phyloP scores from a whole-genome alignment of 2,888 invertebrate genomes.

The Cantharis rustica region DNA sequence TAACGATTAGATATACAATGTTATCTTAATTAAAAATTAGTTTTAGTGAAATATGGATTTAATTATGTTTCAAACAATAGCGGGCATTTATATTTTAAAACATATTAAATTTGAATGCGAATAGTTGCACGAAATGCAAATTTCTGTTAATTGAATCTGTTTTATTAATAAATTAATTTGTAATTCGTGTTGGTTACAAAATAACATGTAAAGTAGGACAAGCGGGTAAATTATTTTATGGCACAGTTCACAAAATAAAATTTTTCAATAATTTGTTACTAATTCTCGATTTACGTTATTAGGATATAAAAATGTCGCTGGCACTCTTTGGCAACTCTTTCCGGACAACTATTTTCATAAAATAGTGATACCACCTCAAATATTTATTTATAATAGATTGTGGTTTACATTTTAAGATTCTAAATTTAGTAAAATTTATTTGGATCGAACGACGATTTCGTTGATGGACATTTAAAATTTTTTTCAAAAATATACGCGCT shows the following conservation, averaged over 20 bases:
- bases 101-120: background rate
- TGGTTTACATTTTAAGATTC: slow-evolving; percentile 16
- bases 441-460: slow-evolving; percentile 4
- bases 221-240: background rate
- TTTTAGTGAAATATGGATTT: background rate
- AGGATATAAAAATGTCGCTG: background rate
- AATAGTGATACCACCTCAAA: slow-evolving; percentile 12
- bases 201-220: background rate
- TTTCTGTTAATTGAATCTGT: background rate
- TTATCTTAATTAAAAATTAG: slow-evolving; percentile 2
- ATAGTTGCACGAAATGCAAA: background rate
- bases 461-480: slow-evolving; percentile 2
- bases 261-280: background rate
- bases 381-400: slow-evolving; percentile 22
- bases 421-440: slow-evolving; percentile 23
- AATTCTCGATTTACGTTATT: background rate
- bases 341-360: slow-evolving; percentile 7
- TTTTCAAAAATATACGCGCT: background rate
- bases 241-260: background rate
- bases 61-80: background rate
- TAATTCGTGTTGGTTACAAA: background rate
- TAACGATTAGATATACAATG: slow-evolving; percentile 6
- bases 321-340: background rate
- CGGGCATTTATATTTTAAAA: background rate
- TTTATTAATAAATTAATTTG: background rate